phyloP scores from a whole-genome alignment of 2,888 invertebrate species.

The Tolmerus cingulatus region DNA sequence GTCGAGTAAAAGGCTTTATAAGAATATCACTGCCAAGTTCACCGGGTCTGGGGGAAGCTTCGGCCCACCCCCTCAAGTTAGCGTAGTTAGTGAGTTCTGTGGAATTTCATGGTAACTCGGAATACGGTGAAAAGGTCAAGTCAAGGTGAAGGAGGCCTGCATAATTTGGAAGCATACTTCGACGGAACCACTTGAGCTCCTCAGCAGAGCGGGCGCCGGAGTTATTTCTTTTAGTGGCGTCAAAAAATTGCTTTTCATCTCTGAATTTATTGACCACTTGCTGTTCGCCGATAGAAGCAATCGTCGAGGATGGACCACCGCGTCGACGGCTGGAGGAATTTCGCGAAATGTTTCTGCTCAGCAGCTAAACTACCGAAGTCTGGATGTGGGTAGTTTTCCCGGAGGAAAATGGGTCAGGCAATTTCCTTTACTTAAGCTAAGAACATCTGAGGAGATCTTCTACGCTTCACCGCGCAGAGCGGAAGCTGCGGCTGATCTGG shows the following conservation, averaged over 20 bases:
- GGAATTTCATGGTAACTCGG: not conserved
- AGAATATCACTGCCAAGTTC: not conserved
- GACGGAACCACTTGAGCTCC: not conserved
- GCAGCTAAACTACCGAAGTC: not conserved
- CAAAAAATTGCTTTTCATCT: not conserved
- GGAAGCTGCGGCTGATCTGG: not conserved
- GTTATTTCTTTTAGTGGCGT: not conserved
- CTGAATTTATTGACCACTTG: not conserved
- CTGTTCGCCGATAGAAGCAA: not conserved
- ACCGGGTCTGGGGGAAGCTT: not conserved
- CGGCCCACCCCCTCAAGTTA: not conserved
- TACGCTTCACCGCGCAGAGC: not conserved
- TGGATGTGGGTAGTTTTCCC: not conserved
- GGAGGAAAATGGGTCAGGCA: not conserved
- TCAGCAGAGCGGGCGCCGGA: not conserved
- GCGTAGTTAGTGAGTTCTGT: not conserved
- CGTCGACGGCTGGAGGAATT: not conserved
- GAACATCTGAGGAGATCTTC: not conserved
- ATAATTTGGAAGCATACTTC: not conserved
- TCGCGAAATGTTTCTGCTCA: not conserved
- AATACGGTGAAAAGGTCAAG: not conserved
- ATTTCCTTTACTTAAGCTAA: not conserved
- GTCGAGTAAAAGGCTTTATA: not conserved
- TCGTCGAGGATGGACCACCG: not conserved
- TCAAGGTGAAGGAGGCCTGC: not conserved